Evolutionary conservation across 2,113 vertebrate species (phyloP), one percentile per base, ranked within the genome.

Genomic region (Gymnogyps californianus): DNA sequence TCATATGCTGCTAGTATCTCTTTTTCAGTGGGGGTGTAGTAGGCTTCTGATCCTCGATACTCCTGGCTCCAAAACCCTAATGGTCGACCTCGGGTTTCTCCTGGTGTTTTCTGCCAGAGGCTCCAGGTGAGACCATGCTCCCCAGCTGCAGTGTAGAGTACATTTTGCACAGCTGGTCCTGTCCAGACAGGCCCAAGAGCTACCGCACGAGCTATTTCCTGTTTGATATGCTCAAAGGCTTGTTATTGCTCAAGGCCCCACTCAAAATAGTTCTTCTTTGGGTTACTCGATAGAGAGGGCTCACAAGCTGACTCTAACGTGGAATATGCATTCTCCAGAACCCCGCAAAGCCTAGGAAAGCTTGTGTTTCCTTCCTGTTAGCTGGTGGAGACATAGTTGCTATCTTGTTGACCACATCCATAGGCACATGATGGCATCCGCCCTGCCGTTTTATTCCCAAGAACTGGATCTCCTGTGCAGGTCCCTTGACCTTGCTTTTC

Each of bases 201-300:
- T 31, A 10, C 47, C 7, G 2, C 15, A 34, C 0, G 0, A 82
- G 15, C 42, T 49, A 16, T 24, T 16, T 65, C 11, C 36, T 58
- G 5, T 51, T 57, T 46, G 42, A 77, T 54, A 34, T 72, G 22
- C 32, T 52, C 44, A 52, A 65, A 65, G 51, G 12, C 26, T 46
- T 79, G 58, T 65, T 78, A 26, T 17, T 65, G 26, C 36, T 65
- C 32, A 65, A 38, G 17, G 7, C 1, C 16, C 25, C 38, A 67
- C 34, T 25, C 55, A 26, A 47, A 69, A 46, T 3, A 52, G 4
- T 20, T 46, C 36, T 61, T n/a, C n/a, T 86, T 67, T n/a, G 34
- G 26, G 26, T 52, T 28, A 52, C 51, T 52, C 25, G 14, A 52
- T 52, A 52, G 51, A 52, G 25, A 52, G 51, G 51, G 54, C 11